Evolutionary conservation across 1,140 invertebrate species (phyloP).

Genomic region (Pectinophora gossypiella): DNA sequence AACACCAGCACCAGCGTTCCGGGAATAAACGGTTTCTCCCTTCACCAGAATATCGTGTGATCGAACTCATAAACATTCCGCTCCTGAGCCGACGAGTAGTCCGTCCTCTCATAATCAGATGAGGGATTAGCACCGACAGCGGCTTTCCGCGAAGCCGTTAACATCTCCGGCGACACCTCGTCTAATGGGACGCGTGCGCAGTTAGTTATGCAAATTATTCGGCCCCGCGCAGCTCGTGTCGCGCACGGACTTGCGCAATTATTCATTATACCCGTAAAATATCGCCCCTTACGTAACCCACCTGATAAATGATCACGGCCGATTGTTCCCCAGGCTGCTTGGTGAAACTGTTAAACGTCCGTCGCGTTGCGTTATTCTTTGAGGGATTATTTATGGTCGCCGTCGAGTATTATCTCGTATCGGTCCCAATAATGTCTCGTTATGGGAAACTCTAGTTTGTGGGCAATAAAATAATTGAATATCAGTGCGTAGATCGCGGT

Average conservation of each 20-base stretch:
- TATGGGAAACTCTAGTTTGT: constrained; percentile 18
- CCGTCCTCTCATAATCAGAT: constrained; percentile 24
- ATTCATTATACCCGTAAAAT: constrained; percentile 15
- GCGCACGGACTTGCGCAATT: constrained; percentile 16
- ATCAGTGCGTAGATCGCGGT: constrained; percentile 14
- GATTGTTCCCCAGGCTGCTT: constrained; percentile 14
- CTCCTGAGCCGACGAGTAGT: constrained; percentile 10
- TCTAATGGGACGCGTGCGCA: constrained; percentile 30
- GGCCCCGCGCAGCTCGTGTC: not conserved
- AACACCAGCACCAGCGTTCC: constrained; percentile 12
- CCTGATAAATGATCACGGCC: constrained; percentile 17
- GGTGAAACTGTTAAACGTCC: constrained; percentile 7
- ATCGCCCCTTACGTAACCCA: constrained; percentile 15
- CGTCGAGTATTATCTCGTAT: constrained; percentile 8
- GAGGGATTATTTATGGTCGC: constrained; percentile 12
- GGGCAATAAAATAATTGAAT: constrained; percentile 25
- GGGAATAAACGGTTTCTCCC: constrained; percentile 14
- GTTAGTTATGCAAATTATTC: constrained; percentile 39
- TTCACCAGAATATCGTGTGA: constrained; percentile 10
- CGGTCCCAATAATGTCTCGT: constrained; percentile 22
- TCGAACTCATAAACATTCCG: constrained; percentile 28
- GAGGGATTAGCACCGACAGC: constrained; percentile 10
- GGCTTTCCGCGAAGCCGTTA: constrained; percentile 40
- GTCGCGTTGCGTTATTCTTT: constrained; percentile 14
- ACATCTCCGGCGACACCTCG: constrained; percentile 32